Percentiles rank a stretch among this genome's conserved stretches.
These are phyloP conservation scores for Brachionus sp. DNA, from an alignment of 1,140 invertebrate genomes.

Conservation along the genomic window DNA sequence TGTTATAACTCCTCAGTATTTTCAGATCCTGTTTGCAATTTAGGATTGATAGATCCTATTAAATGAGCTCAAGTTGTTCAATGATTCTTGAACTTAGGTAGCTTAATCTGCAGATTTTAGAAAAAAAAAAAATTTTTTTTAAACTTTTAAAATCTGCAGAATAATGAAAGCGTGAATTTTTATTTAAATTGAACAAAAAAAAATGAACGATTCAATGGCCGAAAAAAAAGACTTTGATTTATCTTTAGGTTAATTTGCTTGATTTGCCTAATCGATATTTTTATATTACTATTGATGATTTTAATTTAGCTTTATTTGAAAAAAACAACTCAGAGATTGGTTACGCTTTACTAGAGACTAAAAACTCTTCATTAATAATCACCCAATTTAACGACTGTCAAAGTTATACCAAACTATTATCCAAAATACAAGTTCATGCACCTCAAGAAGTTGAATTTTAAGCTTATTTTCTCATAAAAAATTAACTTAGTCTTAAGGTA, in stretches of 20 bases:
- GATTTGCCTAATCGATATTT: neutral
- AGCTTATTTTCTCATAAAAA: neutral
- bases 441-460: neutral
- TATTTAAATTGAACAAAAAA: neutral
- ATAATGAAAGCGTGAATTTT: neutral
- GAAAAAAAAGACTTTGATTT: neutral
- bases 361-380: neutral
- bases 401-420: neutral
- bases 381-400: slow-evolving; percentile 1
- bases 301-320: neutral
- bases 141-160: neutral
- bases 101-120: neutral
- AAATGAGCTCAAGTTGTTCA: too few relatives aligned
- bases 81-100: too few relatives aligned
- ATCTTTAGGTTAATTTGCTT: neutral
- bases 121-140: neutral
- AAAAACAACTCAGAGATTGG: slow-evolving; percentile 2
- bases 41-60: too few relatives aligned
- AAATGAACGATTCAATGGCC: neutral
- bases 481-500: neutral
- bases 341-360: neutral
- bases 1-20: too few relatives aligned
- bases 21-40: too few relatives aligned
- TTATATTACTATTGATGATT: neutral
- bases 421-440: neutral